These are phyloP conservation scores for Alligator sinensis DNA, from an alignment of 2,113 vertebrate genomes.

Conservation along the genomic window DNA sequence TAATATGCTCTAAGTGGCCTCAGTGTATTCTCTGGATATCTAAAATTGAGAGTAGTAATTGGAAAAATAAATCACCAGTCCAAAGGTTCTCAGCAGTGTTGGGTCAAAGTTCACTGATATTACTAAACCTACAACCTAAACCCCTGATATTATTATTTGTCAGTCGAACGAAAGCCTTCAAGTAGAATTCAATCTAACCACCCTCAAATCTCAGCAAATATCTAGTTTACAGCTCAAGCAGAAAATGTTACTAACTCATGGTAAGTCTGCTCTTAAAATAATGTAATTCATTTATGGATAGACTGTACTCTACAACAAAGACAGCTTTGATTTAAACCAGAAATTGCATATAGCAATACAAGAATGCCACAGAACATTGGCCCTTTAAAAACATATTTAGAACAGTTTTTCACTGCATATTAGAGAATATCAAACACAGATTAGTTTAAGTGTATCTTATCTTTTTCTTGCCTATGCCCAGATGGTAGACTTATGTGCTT, in stretches of 20 bases:
- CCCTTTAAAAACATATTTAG: neutral
- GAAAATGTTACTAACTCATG: slow-evolving; percentile 11
- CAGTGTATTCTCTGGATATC: slow-evolving; percentile 44
- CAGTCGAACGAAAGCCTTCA: neutral
- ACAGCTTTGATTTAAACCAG: slow-evolving; percentile 1
- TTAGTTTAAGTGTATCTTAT: slow-evolving; percentile 23
- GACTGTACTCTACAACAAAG: neutral
- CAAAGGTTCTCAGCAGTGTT: neutral
- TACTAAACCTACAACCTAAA: neutral
- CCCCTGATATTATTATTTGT: neutral
- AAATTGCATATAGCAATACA: neutral
- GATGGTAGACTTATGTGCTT: slow-evolving; percentile 58
- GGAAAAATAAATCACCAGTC: slow-evolving; percentile 51
- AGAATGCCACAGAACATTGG: neutral
- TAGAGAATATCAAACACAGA: neutral
- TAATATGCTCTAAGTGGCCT: slow-evolving; percentile 56
- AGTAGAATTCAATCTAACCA: slow-evolving; percentile 6
- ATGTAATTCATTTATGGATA: slow-evolving; percentile 1
- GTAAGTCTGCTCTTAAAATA: slow-evolving; percentile 30
- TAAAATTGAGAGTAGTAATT: slow-evolving; percentile 57
- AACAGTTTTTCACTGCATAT: neutral
- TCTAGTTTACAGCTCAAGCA: neutral
- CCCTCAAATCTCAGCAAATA: neutral
- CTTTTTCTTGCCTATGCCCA: slow-evolving; percentile 33
- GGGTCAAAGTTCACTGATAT: neutral